Conservation (phyloP, 2,797 vertebrate genomes). For the Sarcophilus harrisii region DNA sequence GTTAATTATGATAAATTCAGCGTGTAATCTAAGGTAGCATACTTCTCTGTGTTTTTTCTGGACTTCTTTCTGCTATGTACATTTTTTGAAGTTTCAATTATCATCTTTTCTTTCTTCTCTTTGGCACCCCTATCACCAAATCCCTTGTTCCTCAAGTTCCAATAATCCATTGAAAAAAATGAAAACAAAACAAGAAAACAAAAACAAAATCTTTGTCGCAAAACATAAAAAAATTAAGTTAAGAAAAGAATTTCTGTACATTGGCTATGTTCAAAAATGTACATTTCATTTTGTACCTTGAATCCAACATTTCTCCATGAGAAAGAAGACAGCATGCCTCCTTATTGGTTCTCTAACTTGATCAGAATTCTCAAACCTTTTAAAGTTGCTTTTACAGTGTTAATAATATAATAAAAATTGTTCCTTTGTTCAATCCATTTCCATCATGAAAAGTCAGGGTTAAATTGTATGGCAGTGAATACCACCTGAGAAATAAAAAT, state of each 20-base stretch:
- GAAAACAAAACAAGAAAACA: background rate
- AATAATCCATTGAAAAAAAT: background rate
- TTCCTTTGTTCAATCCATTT: background rate
- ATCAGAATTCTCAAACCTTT: background rate
- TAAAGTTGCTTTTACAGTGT: background rate
- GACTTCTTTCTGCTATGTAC: background rate
- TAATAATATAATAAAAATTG: background rate
- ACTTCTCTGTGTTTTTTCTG: background rate
- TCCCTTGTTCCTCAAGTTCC: background rate
- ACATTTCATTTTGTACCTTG: background rate
- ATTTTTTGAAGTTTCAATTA: background rate
- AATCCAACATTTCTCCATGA: background rate
- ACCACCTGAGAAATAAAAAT: constrained; percentile 22
- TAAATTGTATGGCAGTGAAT: constrained; percentile 16
- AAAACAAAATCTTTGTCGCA: background rate
- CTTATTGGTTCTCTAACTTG: background rate
- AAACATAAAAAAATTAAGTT: background rate
- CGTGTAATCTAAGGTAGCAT: background rate
- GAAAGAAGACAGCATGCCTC: background rate
- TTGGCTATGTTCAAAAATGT: background rate
- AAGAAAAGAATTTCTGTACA: background rate
- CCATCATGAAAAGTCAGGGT: background rate
- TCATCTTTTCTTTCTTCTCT: background rate
- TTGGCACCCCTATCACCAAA: background rate
- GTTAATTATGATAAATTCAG: background rate